phyloP scores from a whole-genome alignment of 2,888 invertebrate genomes.

The Hyppa rectilinea region DNA sequence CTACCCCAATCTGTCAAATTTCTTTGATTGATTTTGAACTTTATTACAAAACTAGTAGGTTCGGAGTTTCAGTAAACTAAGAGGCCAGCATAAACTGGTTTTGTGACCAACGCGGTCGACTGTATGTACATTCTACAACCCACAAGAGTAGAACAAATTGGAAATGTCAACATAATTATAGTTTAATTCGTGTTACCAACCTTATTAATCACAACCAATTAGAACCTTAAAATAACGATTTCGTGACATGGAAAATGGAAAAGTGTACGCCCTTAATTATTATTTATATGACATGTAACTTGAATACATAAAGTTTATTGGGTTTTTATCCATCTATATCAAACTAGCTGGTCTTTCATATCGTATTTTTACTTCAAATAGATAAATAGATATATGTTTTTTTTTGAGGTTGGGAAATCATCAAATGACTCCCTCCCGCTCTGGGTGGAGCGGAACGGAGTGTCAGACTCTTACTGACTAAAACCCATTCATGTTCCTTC shows the following conservation, averaged over 20 bases:
- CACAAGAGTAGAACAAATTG: background rate
- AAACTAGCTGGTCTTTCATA: background rate
- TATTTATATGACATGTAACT: slow-evolving; percentile 4
- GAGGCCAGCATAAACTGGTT: background rate
- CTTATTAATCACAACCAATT: slow-evolving; percentile 23
- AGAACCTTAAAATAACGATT: slow-evolving; percentile 9
- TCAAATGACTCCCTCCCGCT: too few relatives aligned
- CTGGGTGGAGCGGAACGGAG: too few relatives aligned
- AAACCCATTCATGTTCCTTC: too few relatives aligned
- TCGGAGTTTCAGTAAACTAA: background rate
- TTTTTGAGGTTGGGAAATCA: too few relatives aligned
- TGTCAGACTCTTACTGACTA: too few relatives aligned
- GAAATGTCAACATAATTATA: slow-evolving; percentile 17
- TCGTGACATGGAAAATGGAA: slow-evolving; percentile 59
- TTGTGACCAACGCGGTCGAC: background rate
- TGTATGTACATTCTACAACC: too few relatives aligned
- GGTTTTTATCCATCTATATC: too few relatives aligned
- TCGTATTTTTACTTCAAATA: too few relatives aligned
- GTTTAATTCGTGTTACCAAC: slow-evolving; percentile 14
- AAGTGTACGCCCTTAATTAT: slow-evolving; percentile 8
- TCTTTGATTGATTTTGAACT: too few relatives aligned
- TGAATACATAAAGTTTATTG: background rate
- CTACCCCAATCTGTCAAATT: too few relatives aligned
- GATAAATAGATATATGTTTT: too few relatives aligned
- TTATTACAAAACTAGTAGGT: too few relatives aligned